phyloP scores from a whole-genome alignment of 1,140 invertebrate species.

The Bemisia tabaci region DNA sequence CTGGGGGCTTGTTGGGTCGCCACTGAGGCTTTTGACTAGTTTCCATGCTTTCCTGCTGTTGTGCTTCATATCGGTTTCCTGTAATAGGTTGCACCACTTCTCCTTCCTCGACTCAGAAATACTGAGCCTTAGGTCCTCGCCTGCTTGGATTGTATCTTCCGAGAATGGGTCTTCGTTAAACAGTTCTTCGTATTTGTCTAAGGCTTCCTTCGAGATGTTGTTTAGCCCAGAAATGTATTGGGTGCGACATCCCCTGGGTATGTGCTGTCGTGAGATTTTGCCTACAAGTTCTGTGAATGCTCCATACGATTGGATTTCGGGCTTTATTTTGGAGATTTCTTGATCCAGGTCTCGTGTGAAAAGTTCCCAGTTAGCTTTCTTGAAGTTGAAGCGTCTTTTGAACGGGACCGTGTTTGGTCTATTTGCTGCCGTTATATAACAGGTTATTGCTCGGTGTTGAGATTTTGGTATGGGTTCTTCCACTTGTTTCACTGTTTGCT shows the following conservation, averaged over 20 bases:
- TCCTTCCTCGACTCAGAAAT: slow-evolving; percentile 3
- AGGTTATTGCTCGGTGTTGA: slow-evolving; percentile 6
- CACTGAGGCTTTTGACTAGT: slow-evolving; percentile 10
- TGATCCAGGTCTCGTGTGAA: slow-evolving; percentile 5
- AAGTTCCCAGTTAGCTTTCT: slow-evolving; percentile 8
- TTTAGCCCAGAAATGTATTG: slow-evolving; percentile 11
- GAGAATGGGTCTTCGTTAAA: slow-evolving; percentile 9
- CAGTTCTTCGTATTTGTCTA: slow-evolving; percentile 10
- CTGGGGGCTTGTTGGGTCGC: no score
- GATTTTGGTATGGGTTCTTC: slow-evolving; percentile 7
- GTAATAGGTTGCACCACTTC: slow-evolving; percentile 7
- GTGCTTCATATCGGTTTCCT: slow-evolving; percentile 2
- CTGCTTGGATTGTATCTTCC: slow-evolving; percentile 4
- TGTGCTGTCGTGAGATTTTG: slow-evolving; percentile 10
- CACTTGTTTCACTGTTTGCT: slow-evolving; percentile 4
- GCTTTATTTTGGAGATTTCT: slow-evolving; percentile 2
- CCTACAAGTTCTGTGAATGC: slow-evolving; percentile 6
- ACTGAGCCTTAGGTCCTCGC: slow-evolving; percentile 1
- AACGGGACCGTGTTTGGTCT: slow-evolving; percentile 5
- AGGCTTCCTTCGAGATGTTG: no score
- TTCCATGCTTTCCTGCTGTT: slow-evolving; percentile 8
- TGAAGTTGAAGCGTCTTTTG: slow-evolving; percentile 10
- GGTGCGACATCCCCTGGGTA: slow-evolving; percentile 6
- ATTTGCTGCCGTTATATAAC: slow-evolving; percentile 5
- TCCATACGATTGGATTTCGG: slow-evolving; percentile 4